Evolutionary conservation across 2,797 vertebrate species (phyloP), one percentile per base, ranked within the genome.

Genomic region (Protosalanx chinensis): DNA sequence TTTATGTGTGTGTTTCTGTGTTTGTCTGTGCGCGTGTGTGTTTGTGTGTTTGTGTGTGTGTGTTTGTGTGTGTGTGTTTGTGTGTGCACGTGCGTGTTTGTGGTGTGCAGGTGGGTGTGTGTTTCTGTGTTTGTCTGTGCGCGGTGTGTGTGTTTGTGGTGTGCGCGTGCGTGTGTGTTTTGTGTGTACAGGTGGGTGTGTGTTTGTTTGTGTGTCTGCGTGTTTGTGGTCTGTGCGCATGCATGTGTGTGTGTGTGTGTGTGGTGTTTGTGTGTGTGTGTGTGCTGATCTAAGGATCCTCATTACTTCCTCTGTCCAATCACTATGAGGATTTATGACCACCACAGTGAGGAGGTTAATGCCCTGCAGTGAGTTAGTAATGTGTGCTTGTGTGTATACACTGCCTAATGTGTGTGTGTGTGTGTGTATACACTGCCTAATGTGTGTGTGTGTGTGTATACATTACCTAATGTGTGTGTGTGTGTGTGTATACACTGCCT

Each of bases 221-320:
- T n/a, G 2, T 33, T 33, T 33, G 33, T 33, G 2, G 33, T 33
- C 5, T 33, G 33, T 33, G 33, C 5, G 33, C 33, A 33, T 33
- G 2, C 5, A 5, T 33, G 33, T 33, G 33, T 33, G 33, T 33
- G 5, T 37, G 35, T 33, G 32, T 37, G 37, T 41, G 8, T 10
- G 8, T 7, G 6, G 41, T 29, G 64, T 15, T 20, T 51, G 23
- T 6, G 20, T 7, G 64, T 66, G 64, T 51, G 20, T 15, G 10
- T 33, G 20, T 35, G 57, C 73, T 46, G 74, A 74, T 68, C 78
- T 63, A 64, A 41, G 74, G 72, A 70, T 76, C 76, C 80, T 88
- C 82, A 82, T 90, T 89, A 86, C 82, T 79, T 81, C 79, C 68
- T 76, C 79, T 81, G 73, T 82, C 82, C 87, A 88, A 86, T 88